A percentile compares a stretch with the other conserved stretches of the same genome.
These are phyloP conservation scores for Ectemnius continuus DNA, from an alignment of 2,888 invertebrate species.

Conservation along the genomic window DNA sequence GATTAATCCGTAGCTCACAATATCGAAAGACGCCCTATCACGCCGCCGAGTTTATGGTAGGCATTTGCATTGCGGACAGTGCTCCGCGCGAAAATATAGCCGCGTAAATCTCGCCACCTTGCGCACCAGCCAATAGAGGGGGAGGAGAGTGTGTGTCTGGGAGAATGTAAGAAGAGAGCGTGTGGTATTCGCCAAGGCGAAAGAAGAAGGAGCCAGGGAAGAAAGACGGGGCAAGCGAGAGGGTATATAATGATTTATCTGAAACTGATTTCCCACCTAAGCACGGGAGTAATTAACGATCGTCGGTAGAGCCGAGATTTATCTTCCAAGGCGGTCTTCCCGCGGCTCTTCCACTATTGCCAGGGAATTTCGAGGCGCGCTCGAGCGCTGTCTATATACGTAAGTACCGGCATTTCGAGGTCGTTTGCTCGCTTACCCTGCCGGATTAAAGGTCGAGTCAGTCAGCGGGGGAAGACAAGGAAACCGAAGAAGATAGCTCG, in stretches of 20 bases:
- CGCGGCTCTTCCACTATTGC: slow-evolving; percentile 29
- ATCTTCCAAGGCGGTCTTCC: slow-evolving; percentile 44
- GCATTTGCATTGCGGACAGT: slow-evolving; percentile 38
- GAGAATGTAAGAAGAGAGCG: not conserved
- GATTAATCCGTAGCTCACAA: slow-evolving; percentile 39
- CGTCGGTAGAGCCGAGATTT: slow-evolving; percentile 53
- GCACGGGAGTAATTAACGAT: slow-evolving; percentile 62
- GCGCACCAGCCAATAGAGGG: slow-evolving; percentile 14
- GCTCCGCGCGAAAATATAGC: slow-evolving; percentile 30
- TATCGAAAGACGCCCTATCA: slow-evolving; percentile 45
- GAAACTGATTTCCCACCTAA: slow-evolving; percentile 63
- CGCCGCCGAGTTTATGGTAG: slow-evolving; percentile 32
- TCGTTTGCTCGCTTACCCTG: slow-evolving; percentile 47
- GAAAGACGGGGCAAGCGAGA: not conserved
- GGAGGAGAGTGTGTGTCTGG: not conserved
- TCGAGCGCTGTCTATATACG: slow-evolving; percentile 15
- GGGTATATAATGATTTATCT: slow-evolving; percentile 56
- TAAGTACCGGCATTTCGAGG: slow-evolving; percentile 47
- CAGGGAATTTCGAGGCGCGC: slow-evolving; percentile 44
- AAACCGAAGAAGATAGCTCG: not conserved
- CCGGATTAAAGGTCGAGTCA: slow-evolving; percentile 46
- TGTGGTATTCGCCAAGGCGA: not conserved
- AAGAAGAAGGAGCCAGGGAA: not conserved
- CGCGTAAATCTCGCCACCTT: slow-evolving; percentile 48
- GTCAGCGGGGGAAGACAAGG: slow-evolving; percentile 15